Evolutionary conservation across 1,140 invertebrate genomes (phyloP), one percentile per base, ranked within the genome.

Genomic region (Pentalonia nigronervosa): DNA sequence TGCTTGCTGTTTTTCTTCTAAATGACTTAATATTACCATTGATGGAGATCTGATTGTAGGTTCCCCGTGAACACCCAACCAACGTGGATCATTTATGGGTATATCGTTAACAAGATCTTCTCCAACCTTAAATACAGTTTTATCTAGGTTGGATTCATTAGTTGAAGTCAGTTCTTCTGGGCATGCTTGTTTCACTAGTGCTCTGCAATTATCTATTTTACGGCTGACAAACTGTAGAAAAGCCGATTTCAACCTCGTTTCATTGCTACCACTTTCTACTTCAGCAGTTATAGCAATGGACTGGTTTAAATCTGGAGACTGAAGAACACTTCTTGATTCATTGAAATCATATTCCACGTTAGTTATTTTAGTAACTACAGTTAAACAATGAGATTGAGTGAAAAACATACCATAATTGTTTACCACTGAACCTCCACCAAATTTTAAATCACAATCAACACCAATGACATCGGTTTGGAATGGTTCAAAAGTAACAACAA

Each of bases 51-150:
- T 93, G 7, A 93, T 86, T 20, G 91, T 86, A 30, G 47, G 81
- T 86, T 93, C 91, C n/a, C 81, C 91, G 6, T 93, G 91, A 45
- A 93, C 76, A 20, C 95, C 94, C 76, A 96, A 96, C 98, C 97
- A 99, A 94, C 98, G 96, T 3, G 98, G 98, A 96, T 99, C 98
- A 89, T 97, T 97, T 3, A 97, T 97, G 20, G 98, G 98, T 94
- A 97, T 97, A 95, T 99, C 98, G 95, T 99, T 97, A 88, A 99
- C 96, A 91, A 99, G 95, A 94, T 93, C 91, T 86, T 93, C 91
- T 45, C 91, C 91, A 45, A 93, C 91, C 86, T 93, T 93, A 53
- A 93, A 93, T 84, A 93, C 91, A 45, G 91, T 93, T 56, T 86
- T 93, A 93, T 93, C 91, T 21, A 93, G 20, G 34, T 86, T 93